Percentiles rank a stretch among this genome's conserved stretches.
phyloP scores from a whole-genome alignment of 1,140 invertebrate species.

The Meloidogyne exigua region DNA sequence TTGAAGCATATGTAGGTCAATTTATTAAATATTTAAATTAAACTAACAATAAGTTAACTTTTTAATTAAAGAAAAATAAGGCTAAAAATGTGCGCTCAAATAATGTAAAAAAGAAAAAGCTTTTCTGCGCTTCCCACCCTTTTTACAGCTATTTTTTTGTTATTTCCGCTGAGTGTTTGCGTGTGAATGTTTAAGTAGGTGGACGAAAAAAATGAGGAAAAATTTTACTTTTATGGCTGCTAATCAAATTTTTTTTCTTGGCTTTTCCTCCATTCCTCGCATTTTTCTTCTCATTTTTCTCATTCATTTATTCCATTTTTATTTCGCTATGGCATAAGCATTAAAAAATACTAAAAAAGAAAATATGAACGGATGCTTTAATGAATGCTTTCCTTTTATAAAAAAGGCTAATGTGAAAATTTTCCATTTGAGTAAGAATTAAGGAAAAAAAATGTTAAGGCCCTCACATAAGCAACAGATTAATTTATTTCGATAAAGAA shows the following conservation, averaged over 20 bases:
- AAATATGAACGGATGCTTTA: not conserved
- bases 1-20: not conserved
- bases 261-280: not conserved
- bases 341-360: not conserved
- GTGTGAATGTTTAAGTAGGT: not conserved
- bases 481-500: too few relatives aligned
- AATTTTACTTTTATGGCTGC: not conserved
- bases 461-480: too few relatives aligned
- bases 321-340: too few relatives aligned
- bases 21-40: too few relatives aligned
- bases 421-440: not conserved
- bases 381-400: not conserved
- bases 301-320: not conserved
- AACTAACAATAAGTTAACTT: too few relatives aligned
- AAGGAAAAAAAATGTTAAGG: not conserved
- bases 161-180: not conserved
- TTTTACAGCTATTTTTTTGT: slow-evolving; percentile 2
- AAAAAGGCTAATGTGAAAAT: not conserved
- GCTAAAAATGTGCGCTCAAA: not conserved
- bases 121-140: not conserved
- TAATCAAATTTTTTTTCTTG: slow-evolving; percentile 3
- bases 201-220: not conserved
- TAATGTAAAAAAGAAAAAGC: not conserved
- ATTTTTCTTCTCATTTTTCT: slow-evolving; percentile 1
- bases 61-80: not conserved